Base-by-base conservation (phyloP, 2,888 invertebrate genomes). In the Zygothrica quintamaculata region DNA sequence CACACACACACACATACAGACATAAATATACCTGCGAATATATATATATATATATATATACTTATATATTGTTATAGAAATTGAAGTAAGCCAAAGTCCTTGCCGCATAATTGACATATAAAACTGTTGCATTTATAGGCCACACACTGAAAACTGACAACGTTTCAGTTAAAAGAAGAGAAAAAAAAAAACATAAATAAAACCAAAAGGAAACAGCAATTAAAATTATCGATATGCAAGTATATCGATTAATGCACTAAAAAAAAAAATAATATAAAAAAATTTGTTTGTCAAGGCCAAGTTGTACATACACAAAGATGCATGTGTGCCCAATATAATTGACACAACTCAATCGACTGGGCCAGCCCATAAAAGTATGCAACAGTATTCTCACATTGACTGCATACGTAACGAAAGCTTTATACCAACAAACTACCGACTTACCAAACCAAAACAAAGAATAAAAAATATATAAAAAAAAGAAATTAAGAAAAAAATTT, bases 341-440 rank as follows among this genome's bases (percentile, higher is more conserved):
- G n/a, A n/a, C 51, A 15, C 22, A 34, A 33, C n/a, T 16, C 44
- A 13, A 16, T 26, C 42, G 18, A 26, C n/a, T 31, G 26, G 37
- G n/a, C 12, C 12, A 33, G 53, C 60, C 68, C 74, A 33, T 11
- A 60, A 55, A 68, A 69, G 43, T 52, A 61, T 74, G 69, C 70
- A 56, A 60, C 61, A 74, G 22, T n/a, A 74, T 60, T 74, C 60
- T 60, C 11, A 42, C 74, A 34, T 34, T 56, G 61, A 46, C 47
- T 60, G 65, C 61, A 68, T 66, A 72, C 51, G 74, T 67, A 84
- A 87, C 79, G 71, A 74, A 85, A 84, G 86, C 88, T 84, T 87
- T 87, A 87, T 65, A 65, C 48, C 58, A 61, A 71, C 43, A 65
- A 43, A 53, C 60, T 47, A 77, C 43, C 40, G 47, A 50, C 52